phyloP scores from a whole-genome alignment of 2,113 vertebrate species.

The Scomber colias region DNA sequence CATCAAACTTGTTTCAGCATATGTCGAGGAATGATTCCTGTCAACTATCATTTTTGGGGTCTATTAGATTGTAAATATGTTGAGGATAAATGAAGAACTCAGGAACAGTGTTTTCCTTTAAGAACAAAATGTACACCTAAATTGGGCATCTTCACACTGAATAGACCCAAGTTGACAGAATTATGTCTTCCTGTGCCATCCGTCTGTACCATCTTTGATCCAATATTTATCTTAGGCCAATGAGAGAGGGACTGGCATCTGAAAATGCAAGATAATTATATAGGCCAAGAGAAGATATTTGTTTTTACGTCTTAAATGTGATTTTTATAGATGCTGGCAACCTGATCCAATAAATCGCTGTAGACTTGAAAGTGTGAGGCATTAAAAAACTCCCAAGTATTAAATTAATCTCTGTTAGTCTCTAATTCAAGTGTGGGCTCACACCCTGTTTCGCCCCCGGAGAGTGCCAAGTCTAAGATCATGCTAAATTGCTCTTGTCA shows the following conservation, averaged over 20 bases:
- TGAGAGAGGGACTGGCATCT: conserved; percentile 80
- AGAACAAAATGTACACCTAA: conserved; percentile 73
- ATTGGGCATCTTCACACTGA: conserved; percentile 70
- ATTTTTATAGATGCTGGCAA: conserved; percentile 85
- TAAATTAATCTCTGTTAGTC: conserved; percentile 86
- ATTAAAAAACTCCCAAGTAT: conserved; percentile 84
- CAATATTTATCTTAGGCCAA: conserved; percentile 76
- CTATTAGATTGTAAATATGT: conserved; percentile 15
- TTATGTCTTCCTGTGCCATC: conserved; percentile 77
- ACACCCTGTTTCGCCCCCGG: conserved; percentile 80
- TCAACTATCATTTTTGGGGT: neutral
- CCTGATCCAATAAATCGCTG: conserved; percentile 83
- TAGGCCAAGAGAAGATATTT: conserved; percentile 83
- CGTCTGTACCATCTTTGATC: conserved; percentile 77
- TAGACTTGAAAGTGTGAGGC: conserved; percentile 81
- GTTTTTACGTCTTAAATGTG: conserved; percentile 81
- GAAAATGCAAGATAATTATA: conserved; percentile 85
- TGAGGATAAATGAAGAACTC: conserved; percentile 37
- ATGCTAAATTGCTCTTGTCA: conserved; percentile 85
- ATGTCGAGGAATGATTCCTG: neutral
- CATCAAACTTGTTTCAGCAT: neutral
- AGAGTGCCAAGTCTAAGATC: conserved; percentile 85
- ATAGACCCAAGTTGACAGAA: conserved; percentile 79
- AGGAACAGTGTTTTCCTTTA: conserved; percentile 56
- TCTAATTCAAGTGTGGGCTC: conserved; percentile 84